Percentiles rank a stretch among this genome's conserved stretches.
Evolutionary conservation across 2,113 vertebrate species (phyloP).

Genomic region (Labrus mixtus): DNA sequence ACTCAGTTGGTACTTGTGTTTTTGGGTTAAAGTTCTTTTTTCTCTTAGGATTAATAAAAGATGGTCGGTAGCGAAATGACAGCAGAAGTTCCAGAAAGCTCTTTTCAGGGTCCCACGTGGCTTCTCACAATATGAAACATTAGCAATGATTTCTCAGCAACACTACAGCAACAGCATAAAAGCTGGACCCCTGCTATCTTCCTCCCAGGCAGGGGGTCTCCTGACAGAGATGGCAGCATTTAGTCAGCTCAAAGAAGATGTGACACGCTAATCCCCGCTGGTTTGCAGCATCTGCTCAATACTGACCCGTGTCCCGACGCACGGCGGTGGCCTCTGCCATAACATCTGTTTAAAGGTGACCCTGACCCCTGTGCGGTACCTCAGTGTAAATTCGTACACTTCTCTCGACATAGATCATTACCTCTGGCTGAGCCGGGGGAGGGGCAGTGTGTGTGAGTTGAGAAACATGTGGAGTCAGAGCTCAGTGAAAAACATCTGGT

Average conservation of each 20-base stretch:
- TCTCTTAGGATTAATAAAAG: constrained; percentile 4
- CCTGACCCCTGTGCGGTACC: constrained; percentile 64
- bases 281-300: constrained; percentile 73
- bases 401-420: constrained; percentile 72
- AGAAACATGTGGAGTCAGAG: constrained; percentile 56
- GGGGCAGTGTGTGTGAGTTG: constrained; percentile 33
- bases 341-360: constrained; percentile 82
- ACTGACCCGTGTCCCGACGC: constrained; percentile 64
- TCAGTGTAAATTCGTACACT: constrained; percentile 56
- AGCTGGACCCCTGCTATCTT: constrained; percentile 32
- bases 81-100: constrained; percentile 1
- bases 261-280: constrained; percentile 62
- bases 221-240: constrained; percentile 60
- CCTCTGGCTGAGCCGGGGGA: constrained; percentile 54
- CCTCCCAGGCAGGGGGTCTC: constrained; percentile 43
- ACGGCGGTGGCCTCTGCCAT: constrained; percentile 48
- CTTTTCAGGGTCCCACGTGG: not conserved
- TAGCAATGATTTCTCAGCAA: constrained; percentile 45
- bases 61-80: constrained; percentile 6
- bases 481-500: constrained; percentile 67
- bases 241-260: constrained; percentile 67
- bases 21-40: not conserved
- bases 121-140: constrained; percentile 23
- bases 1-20: not conserved
- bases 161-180: constrained; percentile 52